Conservation (phyloP, 2,797 vertebrate species). For the Falco biarmicus region DNA sequence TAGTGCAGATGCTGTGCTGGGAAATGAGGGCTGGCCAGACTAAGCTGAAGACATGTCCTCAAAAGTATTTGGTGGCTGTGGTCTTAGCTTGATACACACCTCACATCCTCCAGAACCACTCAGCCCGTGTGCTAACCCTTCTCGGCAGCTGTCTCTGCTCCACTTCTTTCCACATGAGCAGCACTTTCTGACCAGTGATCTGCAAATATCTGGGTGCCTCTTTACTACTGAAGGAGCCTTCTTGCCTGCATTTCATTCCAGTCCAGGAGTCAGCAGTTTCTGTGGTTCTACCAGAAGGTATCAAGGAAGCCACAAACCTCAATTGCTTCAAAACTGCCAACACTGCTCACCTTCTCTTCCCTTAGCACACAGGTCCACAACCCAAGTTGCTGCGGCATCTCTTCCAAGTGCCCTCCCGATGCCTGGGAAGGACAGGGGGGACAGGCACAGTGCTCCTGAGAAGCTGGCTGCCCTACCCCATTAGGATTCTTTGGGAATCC, state of each 20-base stretch:
- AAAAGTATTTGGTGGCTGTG: neutral
- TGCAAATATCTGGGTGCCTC: neutral
- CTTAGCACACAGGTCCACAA: neutral
- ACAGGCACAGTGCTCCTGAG: neutral
- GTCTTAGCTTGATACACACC: neutral
- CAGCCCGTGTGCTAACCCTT: accelerated
- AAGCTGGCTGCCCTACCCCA: neutral
- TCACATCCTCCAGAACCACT: neutral
- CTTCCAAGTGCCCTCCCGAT: neutral
- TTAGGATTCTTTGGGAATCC: neutral
- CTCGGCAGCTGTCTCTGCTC: neutral
- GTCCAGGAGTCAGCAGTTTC: neutral
- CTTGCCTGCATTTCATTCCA: neutral
- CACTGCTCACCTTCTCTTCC: neutral
- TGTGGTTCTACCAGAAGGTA: neutral
- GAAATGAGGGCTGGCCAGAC: neutral
- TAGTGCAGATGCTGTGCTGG: neutral
- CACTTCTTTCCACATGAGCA: neutral
- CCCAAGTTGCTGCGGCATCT: neutral
- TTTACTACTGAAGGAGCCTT: neutral
- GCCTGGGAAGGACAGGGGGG: neutral
- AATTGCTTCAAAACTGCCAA: neutral
- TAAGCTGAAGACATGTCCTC: accelerated
- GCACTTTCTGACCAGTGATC: neutral
- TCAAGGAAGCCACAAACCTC: neutral